Conservation (phyloP, 2,113 vertebrate genomes). For the Acanthochromis polyacanthus region DNA sequence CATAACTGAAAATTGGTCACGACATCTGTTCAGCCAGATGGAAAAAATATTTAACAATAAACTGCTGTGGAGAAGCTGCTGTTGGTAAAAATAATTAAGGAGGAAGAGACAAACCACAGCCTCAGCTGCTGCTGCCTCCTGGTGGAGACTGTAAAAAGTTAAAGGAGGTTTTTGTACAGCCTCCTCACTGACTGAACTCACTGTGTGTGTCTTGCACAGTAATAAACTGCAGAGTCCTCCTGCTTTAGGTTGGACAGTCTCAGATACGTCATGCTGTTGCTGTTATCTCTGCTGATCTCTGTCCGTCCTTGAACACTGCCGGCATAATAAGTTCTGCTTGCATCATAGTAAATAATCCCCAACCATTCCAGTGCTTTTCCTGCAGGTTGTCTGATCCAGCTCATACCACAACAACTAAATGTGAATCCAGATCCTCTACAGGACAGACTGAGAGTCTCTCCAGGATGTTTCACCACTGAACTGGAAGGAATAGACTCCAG, state of each 20-base stretch:
- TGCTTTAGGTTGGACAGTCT: slow-evolving; percentile 42
- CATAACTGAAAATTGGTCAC: no score
- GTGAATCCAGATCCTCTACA: slow-evolving; percentile 22
- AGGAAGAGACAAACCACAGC: no score
- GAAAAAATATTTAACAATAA: no score
- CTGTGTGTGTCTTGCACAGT: slow-evolving; percentile 54
- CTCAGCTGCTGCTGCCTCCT: no score
- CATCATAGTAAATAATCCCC: fast-evolving
- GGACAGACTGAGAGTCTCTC: slow-evolving; percentile 60
- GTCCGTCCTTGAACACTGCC: slow-evolving; percentile 23
- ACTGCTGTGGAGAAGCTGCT: no score
- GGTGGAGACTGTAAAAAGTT: no score
- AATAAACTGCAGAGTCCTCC: slow-evolving; percentile 69
- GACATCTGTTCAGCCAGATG: no score
- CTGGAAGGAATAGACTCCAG: slow-evolving; percentile 58
- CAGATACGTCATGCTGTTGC: slow-evolving; percentile 34
- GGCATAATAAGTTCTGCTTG: slow-evolving; percentile 1
- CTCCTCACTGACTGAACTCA: fast-evolving
- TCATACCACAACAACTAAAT: slow-evolving; percentile 6
- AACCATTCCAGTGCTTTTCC: no score
- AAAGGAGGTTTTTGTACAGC: slow-evolving; percentile 30
- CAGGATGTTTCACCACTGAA: slow-evolving; percentile 29
- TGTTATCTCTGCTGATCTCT: slow-evolving; percentile 13
- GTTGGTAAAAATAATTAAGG: no score
- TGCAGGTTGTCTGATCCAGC: neutral